A percentile compares a stretch with the other conserved stretches of the same genome.
These are phyloP conservation scores for Spodoptera picta DNA, from an alignment of 2,888 invertebrate species.

Conservation along the genomic window DNA sequence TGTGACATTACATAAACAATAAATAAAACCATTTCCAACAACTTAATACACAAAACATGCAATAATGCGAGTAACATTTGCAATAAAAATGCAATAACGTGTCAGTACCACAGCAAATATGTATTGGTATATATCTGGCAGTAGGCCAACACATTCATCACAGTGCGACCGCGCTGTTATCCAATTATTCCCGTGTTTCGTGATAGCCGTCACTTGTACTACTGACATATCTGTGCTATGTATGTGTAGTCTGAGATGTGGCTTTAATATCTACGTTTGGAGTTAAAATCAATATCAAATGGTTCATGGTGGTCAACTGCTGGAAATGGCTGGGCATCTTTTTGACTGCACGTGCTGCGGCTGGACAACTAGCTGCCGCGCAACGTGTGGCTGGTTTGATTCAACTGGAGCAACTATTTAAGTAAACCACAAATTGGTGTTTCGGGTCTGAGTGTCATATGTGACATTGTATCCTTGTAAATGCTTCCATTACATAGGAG, in stretches of 20 bases:
- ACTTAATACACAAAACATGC: not conserved
- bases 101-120: slow-evolving; percentile 13
- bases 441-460: too few relatives aligned
- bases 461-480: too few relatives aligned
- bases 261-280: not conserved
- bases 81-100: slow-evolving; percentile 38
- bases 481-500: too few relatives aligned
- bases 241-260: not conserved
- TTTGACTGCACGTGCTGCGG: too few relatives aligned
- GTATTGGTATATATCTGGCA: slow-evolving; percentile 52
- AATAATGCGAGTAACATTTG: not conserved
- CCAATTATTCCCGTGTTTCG: slow-evolving; percentile 58
- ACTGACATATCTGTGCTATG: not conserved
- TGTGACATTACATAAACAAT: too few relatives aligned
- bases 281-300: not conserved
- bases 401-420: too few relatives aligned
- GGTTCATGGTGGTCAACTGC: not conserved
- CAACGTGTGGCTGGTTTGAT: too few relatives aligned
- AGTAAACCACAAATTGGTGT: too few relatives aligned
- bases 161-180: slow-evolving; percentile 50
- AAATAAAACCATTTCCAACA: too few relatives aligned
- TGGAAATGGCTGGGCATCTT: too few relatives aligned
- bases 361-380: too few relatives aligned
- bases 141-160: slow-evolving; percentile 63
- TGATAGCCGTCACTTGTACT: slow-evolving; percentile 26